Conservation (phyloP, 2,888 invertebrate genomes). For the Tanytarsus gracilentus region DNA sequence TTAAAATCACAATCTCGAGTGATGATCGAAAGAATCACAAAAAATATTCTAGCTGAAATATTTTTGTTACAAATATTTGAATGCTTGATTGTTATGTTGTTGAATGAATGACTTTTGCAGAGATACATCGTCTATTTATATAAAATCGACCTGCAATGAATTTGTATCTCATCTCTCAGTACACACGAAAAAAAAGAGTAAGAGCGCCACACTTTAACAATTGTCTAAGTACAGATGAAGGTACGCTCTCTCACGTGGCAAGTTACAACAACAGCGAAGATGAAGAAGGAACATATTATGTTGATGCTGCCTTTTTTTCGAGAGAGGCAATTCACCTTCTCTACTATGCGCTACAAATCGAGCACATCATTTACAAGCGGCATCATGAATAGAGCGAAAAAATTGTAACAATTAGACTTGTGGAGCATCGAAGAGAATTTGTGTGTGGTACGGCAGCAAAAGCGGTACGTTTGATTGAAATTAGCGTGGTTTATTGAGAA, state of each 20-base stretch:
- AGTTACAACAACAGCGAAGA: constrained; percentile 16
- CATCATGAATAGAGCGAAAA: neutral
- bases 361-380: too few relatives aligned
- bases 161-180: constrained; percentile 14
- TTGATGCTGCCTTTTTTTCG: too few relatives aligned
- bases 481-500: too few relatives aligned
- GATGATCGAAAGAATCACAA: neutral
- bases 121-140: constrained; percentile 28
- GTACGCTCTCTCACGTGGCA: too few relatives aligned
- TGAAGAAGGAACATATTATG: constrained; percentile 25
- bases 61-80: constrained; percentile 20
- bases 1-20: too few relatives aligned
- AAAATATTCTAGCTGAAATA: neutral
- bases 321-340: too few relatives aligned
- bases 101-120: constrained; percentile 23
- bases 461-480: neutral
- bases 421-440: neutral
- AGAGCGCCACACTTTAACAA: constrained; percentile 20
- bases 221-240: too few relatives aligned
- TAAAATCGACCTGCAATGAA: constrained; percentile 21
- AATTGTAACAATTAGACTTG: constrained; percentile 22
- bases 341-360: too few relatives aligned
- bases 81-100: constrained; percentile 25
- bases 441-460: neutral
- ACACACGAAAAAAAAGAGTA: neutral